Percentiles rank a stretch among this genome's conserved stretches.
Conservation (phyloP, 2,888 invertebrate species). For the Nemotelus nigrinus region DNA sequence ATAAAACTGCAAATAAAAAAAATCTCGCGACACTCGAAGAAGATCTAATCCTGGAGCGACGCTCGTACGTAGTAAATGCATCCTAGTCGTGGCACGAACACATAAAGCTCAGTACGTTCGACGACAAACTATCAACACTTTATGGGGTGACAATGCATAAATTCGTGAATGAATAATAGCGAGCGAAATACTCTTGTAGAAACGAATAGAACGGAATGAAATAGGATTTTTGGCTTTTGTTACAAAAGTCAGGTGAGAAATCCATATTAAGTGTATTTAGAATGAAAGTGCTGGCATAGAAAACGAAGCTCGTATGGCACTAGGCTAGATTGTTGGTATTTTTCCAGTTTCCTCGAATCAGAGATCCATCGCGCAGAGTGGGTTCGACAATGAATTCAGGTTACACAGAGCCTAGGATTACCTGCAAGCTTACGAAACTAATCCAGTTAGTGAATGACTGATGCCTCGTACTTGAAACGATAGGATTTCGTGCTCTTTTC, state of each 20-base stretch:
- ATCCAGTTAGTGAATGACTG: too few species aligned
- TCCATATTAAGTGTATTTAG: background rate
- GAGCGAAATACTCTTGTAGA: conserved; percentile 8
- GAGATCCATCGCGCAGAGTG: too few species aligned
- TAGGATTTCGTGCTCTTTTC: too few species aligned
- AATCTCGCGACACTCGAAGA: background rate
- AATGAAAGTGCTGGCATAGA: too few species aligned
- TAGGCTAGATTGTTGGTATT: too few species aligned
- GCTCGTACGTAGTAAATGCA: background rate
- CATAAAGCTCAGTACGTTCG: background rate
- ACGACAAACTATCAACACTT: conserved; percentile 30
- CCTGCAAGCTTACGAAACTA: too few species aligned
- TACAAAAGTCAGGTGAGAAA: background rate
- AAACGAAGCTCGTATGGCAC: too few species aligned
- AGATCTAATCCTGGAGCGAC: background rate
- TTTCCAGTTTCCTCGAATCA: too few species aligned
- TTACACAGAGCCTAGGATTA: too few species aligned
- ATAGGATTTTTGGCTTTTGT: conserved; percentile 27
- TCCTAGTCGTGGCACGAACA: background rate
- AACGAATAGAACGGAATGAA: conserved; percentile 10
- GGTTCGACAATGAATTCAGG: too few species aligned
- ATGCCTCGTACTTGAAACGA: too few species aligned
- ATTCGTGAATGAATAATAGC: conserved; percentile 16
- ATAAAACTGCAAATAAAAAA: background rate
- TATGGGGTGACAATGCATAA: conserved; percentile 37